Evolutionary conservation across 2,113 vertebrate genomes (phyloP).

Genomic region (Corythornis madagascariensis): DNA sequence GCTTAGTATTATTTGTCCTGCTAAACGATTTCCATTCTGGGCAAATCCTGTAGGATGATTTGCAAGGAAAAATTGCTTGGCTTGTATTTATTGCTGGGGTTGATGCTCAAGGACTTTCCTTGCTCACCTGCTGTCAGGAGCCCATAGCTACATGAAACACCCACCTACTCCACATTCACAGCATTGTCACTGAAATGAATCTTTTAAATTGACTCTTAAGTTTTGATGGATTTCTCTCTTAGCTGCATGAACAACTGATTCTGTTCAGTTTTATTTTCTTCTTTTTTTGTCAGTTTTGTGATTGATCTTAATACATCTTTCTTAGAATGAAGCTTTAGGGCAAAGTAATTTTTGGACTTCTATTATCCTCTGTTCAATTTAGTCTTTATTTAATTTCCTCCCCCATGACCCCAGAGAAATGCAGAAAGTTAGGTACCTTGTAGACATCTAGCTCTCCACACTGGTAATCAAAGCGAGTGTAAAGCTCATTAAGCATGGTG

Average conservation of each 20-base stretch:
- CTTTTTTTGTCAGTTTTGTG: background rate
- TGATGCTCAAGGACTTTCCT: background rate
- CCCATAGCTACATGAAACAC: background rate
- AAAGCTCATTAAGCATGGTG: constrained; percentile 96
- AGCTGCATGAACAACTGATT: background rate
- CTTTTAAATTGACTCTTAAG: background rate
- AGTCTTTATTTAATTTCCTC: background rate
- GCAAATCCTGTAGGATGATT: background rate
- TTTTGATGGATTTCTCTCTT: background rate
- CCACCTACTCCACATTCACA: background rate
- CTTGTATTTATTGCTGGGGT: background rate
- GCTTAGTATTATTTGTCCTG: background rate
- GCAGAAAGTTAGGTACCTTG: constrained; percentile 82
- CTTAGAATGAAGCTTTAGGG: background rate
- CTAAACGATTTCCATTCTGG: background rate
- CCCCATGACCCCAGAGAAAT: background rate
- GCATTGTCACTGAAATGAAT: background rate
- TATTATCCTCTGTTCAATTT: background rate
- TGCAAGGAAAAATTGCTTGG: background rate
- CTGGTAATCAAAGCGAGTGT: constrained; percentile 94
- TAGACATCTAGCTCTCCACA: constrained; percentile 96
- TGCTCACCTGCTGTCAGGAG: background rate
- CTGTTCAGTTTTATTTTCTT: background rate
- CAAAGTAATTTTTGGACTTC: background rate
- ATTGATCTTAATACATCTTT: background rate